Percentiles rank a stretch among this genome's conserved stretches.
Evolutionary conservation across 92 coral and sea anemone genomes (phyloP).

Genomic region (Actinernus sp.): DNA sequence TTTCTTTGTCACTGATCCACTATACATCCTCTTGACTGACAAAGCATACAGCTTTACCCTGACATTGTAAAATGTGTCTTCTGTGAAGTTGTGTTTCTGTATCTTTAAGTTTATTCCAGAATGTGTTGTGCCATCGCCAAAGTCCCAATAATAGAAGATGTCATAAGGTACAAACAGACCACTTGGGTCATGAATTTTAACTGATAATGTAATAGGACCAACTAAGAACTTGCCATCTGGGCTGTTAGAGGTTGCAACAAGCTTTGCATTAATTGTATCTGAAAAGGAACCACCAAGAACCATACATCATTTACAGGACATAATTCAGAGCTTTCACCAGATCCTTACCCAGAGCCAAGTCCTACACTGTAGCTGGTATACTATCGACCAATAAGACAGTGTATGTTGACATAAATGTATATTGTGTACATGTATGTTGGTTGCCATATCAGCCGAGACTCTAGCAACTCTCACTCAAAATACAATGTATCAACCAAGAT

Average conservation of each 20-base stretch:
- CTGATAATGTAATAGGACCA: constrained; percentile 57
- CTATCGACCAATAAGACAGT: too few relatives aligned
- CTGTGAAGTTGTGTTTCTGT: constrained; percentile 46
- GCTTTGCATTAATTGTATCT: constrained; percentile 54
- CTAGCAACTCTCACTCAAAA: too few relatives aligned
- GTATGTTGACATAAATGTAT: too few relatives aligned
- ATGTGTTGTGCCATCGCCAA: constrained; percentile 66
- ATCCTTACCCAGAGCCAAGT: too few relatives aligned
- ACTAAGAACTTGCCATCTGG: constrained; percentile 2
- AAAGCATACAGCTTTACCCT: constrained; percentile 37
- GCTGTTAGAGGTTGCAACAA: constrained; percentile 15
- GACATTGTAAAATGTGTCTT: constrained; percentile 27
- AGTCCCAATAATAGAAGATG: constrained; percentile 61
- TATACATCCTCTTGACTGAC: constrained; percentile 21
- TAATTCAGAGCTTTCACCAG: too few relatives aligned
- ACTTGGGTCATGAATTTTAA: constrained; percentile 32
- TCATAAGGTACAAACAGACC: constrained; percentile 24
- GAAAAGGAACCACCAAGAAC: not conserved
- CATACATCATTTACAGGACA: too few relatives aligned
- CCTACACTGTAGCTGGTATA: too few relatives aligned
- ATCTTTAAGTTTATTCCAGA: not conserved
- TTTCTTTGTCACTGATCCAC: constrained; percentile 43
- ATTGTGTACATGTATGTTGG: too few relatives aligned
- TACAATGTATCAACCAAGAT: too few relatives aligned
- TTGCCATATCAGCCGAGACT: too few relatives aligned